Evolutionary conservation across 2,113 vertebrate species (phyloP).

Genomic region (Coracopsis vasa): DNA sequence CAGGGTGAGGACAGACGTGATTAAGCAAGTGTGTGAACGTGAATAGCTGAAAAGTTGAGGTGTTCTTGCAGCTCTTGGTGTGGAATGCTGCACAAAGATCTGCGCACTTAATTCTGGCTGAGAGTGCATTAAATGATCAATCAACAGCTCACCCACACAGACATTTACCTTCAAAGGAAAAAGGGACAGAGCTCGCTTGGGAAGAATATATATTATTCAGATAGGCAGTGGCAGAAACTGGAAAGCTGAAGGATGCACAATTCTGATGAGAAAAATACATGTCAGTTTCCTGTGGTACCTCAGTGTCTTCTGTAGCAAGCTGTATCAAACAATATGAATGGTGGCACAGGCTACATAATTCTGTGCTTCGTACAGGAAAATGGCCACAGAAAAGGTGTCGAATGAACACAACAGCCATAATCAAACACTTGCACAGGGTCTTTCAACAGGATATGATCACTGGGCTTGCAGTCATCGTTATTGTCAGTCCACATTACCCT

Average conservation of each 20-base stretch:
- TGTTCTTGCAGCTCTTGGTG: neutral
- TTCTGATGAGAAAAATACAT: neutral
- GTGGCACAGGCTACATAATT: neutral
- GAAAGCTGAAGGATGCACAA: neutral
- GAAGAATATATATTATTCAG: neutral
- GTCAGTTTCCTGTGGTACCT: neutral
- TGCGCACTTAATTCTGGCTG: neutral
- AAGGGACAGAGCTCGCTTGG: neutral
- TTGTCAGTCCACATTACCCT: neutral
- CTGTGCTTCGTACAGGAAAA: neutral
- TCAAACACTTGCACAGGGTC: neutral
- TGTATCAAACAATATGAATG: neutral
- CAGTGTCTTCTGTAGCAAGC: neutral
- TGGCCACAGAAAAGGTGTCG: neutral
- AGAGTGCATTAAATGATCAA: conserved; percentile 4
- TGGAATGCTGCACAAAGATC: neutral
- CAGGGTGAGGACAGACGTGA: neutral
- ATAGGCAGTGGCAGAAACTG: neutral
- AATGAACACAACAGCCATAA: neutral
- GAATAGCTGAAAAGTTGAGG: neutral
- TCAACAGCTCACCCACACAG: conserved; percentile 21
- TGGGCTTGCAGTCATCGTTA: neutral
- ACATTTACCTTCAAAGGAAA: neutral
- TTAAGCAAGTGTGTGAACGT: neutral
- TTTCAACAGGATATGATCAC: neutral